Conservation (phyloP, 1,140 invertebrate genomes). For the Limonius californicus region DNA sequence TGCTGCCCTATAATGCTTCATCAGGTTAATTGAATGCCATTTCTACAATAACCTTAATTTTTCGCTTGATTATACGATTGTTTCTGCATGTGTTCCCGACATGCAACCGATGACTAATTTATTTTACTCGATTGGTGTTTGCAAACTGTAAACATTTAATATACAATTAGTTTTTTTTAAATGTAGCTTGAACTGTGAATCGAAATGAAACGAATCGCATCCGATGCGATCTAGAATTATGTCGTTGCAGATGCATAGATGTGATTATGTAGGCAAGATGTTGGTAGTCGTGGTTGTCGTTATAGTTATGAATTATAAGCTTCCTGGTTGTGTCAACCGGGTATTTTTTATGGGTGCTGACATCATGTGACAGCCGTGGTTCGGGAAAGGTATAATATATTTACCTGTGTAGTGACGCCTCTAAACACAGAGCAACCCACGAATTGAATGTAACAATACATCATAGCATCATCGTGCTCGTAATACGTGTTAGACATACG, state of each 20-base stretch:
- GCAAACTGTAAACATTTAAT: too few relatives aligned
- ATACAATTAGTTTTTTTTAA: too few relatives aligned
- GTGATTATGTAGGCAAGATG: background rate
- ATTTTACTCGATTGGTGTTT: background rate
- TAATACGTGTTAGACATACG: slow-evolving; percentile 14
- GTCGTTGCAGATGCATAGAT: background rate
- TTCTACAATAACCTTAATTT: background rate
- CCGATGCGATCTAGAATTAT: too few relatives aligned
- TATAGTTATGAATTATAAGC: background rate
- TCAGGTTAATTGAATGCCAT: background rate
- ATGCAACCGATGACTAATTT: background rate
- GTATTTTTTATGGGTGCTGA: background rate
- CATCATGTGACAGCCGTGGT: background rate
- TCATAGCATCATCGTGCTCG: slow-evolving; percentile 19
- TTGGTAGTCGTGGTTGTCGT: background rate
- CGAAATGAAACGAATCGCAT: too few relatives aligned
- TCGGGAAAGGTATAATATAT: slow-evolving; percentile 15
- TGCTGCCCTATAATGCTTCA: background rate
- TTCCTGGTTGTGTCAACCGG: background rate
- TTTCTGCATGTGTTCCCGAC: background rate
- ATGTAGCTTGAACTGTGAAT: too few relatives aligned
- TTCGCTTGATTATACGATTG: background rate
- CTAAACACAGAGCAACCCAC: slow-evolving; percentile 16
- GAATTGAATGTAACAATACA: slow-evolving; percentile 20
- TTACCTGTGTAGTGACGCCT: slow-evolving; percentile 16